These are phyloP conservation scores for Mesochorus sp. DNA, from an alignment of 2,888 invertebrate genomes.

Conservation along the genomic window DNA sequence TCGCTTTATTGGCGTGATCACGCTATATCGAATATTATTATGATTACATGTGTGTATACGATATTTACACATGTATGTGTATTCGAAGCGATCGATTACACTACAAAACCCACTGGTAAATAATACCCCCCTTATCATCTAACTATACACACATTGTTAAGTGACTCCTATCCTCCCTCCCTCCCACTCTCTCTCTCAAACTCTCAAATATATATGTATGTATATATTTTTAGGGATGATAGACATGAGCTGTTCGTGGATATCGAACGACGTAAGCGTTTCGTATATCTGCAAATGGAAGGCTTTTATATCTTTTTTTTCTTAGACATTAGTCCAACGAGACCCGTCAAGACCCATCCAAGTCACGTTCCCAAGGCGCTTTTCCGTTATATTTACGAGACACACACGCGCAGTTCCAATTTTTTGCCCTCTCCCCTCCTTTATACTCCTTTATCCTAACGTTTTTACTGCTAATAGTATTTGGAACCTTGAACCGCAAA, in stretches of 20 bases:
- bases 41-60: conserved; percentile 1
- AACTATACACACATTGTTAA: conserved; percentile 38
- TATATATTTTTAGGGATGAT: conserved; percentile 3
- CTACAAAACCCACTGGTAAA: neutral
- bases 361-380: conserved; percentile 17
- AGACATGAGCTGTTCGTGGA: conserved; percentile 14
- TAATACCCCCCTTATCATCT: neutral
- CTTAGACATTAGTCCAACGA: conserved; percentile 12
- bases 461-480: conserved; percentile 29
- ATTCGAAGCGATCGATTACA: conserved; percentile 36
- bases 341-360: neutral
- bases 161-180: neutral
- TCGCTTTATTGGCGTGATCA: neutral
- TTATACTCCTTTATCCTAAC: neutral
- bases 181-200: neutral
- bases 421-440: neutral
- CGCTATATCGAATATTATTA: too few species aligned
- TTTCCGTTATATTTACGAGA: conserved; percentile 35
- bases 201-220: neutral
- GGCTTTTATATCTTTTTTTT: conserved; percentile 15
- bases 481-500: neutral
- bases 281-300: conserved; percentile 22
- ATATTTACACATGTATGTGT: neutral
- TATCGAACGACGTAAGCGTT: conserved; percentile 33
- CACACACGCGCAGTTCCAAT: conserved; percentile 18